Percentiles rank a stretch among this genome's conserved stretches.
Conservation (phyloP, 2,113 vertebrate species). For the Hydropotes inermis region DNA sequence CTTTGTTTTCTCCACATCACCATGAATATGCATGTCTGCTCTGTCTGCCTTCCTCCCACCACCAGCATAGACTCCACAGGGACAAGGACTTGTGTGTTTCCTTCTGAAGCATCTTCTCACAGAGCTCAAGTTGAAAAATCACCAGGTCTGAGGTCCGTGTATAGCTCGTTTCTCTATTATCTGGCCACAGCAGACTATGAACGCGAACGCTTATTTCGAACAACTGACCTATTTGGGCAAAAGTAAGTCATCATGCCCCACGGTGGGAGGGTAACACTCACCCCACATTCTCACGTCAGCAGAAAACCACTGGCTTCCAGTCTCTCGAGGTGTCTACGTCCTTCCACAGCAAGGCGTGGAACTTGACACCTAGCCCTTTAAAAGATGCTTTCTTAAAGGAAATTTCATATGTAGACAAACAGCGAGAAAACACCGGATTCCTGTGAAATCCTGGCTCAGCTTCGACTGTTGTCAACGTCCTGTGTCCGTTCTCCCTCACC, state of each 20-base stretch:
- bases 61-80: background rate
- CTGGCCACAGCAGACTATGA: background rate
- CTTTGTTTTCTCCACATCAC: background rate
- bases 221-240: background rate
- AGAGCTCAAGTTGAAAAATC: background rate
- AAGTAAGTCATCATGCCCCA: too few relatives aligned
- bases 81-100: too few relatives aligned
- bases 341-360: background rate
- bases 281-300: background rate
- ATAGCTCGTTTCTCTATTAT: background rate
- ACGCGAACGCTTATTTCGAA: background rate
- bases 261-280: background rate
- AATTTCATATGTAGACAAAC: background rate
- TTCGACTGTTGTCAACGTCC: background rate
- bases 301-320: background rate
- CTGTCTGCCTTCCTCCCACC: too few relatives aligned
- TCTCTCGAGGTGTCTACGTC: too few relatives aligned
- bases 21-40: background rate
- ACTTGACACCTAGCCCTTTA: background rate
- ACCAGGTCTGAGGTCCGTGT: background rate
- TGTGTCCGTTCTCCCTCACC: background rate
- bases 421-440: background rate
- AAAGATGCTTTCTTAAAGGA: background rate
- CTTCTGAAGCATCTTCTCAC: background rate
- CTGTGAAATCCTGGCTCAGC: background rate